Conservation (phyloP, 1,140 invertebrate genomes). For the Chlorops oryzae region DNA sequence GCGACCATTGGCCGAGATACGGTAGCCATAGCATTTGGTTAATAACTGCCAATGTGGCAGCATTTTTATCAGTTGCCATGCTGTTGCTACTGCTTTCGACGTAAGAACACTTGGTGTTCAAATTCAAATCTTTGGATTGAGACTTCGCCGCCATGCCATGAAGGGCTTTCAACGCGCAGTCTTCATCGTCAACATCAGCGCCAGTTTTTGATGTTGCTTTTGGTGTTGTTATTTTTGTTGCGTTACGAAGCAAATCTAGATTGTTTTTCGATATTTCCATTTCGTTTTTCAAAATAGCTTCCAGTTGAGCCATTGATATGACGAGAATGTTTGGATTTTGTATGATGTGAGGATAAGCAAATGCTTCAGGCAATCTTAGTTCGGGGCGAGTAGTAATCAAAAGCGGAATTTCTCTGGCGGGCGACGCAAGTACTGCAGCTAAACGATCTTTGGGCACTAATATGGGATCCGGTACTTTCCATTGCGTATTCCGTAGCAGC, state of each 20-base stretch:
- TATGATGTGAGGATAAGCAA: conserved; percentile 63
- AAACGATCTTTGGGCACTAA: conserved; percentile 69
- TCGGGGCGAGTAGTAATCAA: conserved; percentile 64
- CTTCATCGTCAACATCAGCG: no score
- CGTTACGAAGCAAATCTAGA: no score
- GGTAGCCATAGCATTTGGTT: conserved; percentile 66
- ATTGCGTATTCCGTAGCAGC: conserved; percentile 60
- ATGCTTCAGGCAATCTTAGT: conserved; percentile 62
- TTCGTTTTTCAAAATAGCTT: conserved; percentile 60
- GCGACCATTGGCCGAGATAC: conserved; percentile 59
- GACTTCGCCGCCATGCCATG: no score
- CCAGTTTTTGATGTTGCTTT: no score
- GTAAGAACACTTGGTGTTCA: conserved; percentile 48
- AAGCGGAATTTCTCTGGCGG: conserved; percentile 68
- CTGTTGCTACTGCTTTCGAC: conserved; percentile 47
- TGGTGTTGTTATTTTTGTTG: conserved; percentile 18
- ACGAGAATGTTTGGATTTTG: conserved; percentile 73
- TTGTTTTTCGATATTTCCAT: conserved; percentile 40
- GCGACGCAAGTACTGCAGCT: conserved; percentile 62
- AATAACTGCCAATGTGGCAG: conserved; percentile 59
- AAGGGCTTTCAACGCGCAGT: no score
- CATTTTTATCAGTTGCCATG: conserved; percentile 59
- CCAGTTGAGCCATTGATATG: conserved; percentile 67
- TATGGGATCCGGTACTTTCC: conserved; percentile 72
- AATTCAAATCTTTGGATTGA: no score